Conservation (phyloP, 1,140 invertebrate genomes). For the Plectrocnemia conspersa region DNA sequence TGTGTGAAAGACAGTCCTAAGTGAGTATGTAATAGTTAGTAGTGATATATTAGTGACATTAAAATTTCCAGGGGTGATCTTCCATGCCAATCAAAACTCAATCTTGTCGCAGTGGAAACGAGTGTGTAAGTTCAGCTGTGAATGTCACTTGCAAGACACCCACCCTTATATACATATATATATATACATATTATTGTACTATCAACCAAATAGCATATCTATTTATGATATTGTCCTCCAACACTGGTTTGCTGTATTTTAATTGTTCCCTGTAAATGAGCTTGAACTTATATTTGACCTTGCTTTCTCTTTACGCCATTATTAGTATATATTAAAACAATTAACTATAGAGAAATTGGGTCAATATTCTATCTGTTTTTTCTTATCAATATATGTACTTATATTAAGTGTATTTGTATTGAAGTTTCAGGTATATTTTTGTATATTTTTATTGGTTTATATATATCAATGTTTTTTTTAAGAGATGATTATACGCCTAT, state of each 20-base stretch:
- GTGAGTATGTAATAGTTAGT: neutral
- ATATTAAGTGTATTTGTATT: neutral
- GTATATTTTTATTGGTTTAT: slow-evolving; percentile 1
- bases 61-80: slow-evolving; percentile 62
- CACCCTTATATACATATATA: too few relatives aligned
- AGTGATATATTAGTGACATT: slow-evolving; percentile 33
- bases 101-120: slow-evolving; percentile 36
- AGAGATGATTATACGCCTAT: too few relatives aligned
- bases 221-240: slow-evolving; percentile 8
- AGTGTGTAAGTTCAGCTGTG: slow-evolving; percentile 43
- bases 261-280: slow-evolving; percentile 29
- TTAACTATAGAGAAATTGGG: neutral
- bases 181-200: too few relatives aligned
- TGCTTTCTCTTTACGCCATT: neutral
- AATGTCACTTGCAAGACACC: slow-evolving; percentile 25
- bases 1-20: too few relatives aligned
- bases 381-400: neutral
- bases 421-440: neutral
- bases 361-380: neutral
- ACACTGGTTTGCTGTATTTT: slow-evolving; percentile 24
- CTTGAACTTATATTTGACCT: slow-evolving; percentile 10
- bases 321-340: neutral
- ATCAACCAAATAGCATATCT: slow-evolving; percentile 20
- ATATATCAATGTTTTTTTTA: too few relatives aligned
- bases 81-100: slow-evolving; percentile 41